phyloP scores from a whole-genome alignment of 2,888 invertebrate species.

The Conchocele bisecta region DNA sequence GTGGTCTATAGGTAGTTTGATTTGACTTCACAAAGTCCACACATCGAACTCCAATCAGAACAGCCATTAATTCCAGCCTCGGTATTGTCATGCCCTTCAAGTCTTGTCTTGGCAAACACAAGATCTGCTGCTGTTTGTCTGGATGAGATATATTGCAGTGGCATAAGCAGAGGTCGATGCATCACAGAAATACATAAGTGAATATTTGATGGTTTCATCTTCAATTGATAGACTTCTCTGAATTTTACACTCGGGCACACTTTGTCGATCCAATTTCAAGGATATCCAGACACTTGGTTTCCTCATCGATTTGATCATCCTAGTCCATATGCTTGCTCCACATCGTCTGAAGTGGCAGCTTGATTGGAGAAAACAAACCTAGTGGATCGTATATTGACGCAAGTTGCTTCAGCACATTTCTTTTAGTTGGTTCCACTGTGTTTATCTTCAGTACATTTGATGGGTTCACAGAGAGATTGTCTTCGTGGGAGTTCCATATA shows the following conservation, averaged over 20 bases:
- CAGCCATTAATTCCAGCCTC: constrained; percentile 30
- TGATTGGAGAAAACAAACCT: constrained; percentile 7
- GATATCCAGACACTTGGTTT: not conserved
- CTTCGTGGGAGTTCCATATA: constrained; percentile 8
- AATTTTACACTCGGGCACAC: not conserved
- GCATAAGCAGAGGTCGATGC: constrained; percentile 18
- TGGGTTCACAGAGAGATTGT: not conserved
- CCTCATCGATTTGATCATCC: constrained; percentile 1
- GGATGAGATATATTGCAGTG: constrained; percentile 10
- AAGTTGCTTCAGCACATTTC: not conserved
- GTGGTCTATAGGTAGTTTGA: not conserved
- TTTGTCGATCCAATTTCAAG: not conserved
- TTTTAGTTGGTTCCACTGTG: not conserved
- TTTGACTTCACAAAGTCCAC: constrained; percentile 4
- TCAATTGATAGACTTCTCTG: not conserved
- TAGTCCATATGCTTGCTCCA: constrained; percentile 1
- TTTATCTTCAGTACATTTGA: not conserved
- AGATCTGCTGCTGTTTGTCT: constrained; percentile 12
- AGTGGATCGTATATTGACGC: constrained; percentile 8
- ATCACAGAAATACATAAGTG: constrained; percentile 16
- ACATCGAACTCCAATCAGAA: constrained; percentile 6
- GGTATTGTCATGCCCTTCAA: constrained; percentile 35
- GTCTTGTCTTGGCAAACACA: constrained; percentile 31
- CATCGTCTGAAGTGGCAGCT: not conserved
- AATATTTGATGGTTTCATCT: not conserved